Evolutionary conservation across 30 jellyfish, hydroid and myxozoan species (phyloP).

Genomic region (Chrysaora quinquecirrha): DNA sequence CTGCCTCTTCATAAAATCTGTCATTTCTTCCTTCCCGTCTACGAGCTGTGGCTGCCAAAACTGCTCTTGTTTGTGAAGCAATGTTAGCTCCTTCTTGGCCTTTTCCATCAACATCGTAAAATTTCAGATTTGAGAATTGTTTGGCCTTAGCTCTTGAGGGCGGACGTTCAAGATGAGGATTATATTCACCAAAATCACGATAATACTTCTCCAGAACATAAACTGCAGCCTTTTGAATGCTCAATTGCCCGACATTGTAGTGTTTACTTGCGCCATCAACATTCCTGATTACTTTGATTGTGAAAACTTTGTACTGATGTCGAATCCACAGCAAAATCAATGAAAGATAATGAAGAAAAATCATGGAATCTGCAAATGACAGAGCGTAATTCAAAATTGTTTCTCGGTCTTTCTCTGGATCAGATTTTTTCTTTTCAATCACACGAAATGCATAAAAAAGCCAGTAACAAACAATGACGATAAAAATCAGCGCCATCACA

Average conservation of each 20-base stretch:
- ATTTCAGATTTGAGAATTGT: conserved; percentile 79
- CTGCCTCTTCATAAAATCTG: conserved; percentile 96
- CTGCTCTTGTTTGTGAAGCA: conserved; percentile 92
- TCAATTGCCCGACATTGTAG: conserved; percentile 84
- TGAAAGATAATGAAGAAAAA: conserved; percentile 87
- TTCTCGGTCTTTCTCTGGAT: too few relatives aligned
- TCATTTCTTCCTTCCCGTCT: conserved; percentile 97
- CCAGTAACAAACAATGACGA: conserved; percentile 84
- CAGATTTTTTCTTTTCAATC: conserved; percentile 54
- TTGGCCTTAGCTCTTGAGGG: conserved; percentile 88
- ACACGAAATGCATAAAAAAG: conserved; percentile 85
- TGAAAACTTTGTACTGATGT: conserved; percentile 77
- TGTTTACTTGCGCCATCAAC: conserved; percentile 86
- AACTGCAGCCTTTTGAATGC: conserved; percentile 88
- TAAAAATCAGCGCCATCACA: conserved; percentile 73
- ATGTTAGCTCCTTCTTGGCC: conserved; percentile 70
- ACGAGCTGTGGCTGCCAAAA: conserved; percentile 95
- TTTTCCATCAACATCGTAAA: conserved; percentile 95
- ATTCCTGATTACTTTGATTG: conserved; percentile 87
- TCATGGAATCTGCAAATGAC: conserved; percentile 87
- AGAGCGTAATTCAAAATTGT: conserved; percentile 74
- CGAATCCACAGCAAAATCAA: conserved; percentile 89
- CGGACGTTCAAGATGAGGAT: conserved; percentile 88
- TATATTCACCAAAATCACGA: conserved; percentile 91
- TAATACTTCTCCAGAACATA: conserved; percentile 83